Evolutionary conservation across 2,113 vertebrate species (phyloP).

Genomic region (Camelus bactrianus): DNA sequence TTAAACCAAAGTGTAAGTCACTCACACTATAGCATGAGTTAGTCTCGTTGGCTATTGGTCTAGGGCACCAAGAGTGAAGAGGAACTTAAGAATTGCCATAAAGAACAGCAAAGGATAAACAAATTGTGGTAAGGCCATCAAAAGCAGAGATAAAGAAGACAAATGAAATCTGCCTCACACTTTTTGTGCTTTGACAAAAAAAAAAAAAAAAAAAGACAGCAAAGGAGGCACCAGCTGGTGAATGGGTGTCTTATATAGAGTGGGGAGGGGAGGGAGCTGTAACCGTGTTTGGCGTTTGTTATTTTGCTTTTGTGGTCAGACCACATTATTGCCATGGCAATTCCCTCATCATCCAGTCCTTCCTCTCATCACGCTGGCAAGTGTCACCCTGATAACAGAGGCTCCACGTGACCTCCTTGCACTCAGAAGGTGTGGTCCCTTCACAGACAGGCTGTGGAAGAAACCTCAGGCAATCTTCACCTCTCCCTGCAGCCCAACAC

Average conservation of each 20-base stretch:
- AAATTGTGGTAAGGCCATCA: not conserved
- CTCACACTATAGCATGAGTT: not conserved
- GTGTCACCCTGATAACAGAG: not conserved
- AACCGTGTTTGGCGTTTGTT: not conserved
- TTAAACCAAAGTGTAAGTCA: not conserved
- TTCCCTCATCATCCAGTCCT: not conserved
- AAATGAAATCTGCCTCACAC: not conserved
- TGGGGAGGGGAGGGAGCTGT: not conserved
- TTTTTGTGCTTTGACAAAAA: not conserved
- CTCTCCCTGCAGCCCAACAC: not conserved
- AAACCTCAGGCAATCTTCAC: not conserved
- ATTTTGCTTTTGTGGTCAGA: not conserved
- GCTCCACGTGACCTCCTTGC: no score
- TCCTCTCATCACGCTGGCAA: not conserved
- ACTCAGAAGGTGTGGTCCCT: not conserved
- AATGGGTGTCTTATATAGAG: not conserved
- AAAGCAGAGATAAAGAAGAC: not conserved
- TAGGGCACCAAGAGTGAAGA: not conserved
- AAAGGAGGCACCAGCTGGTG: not conserved
- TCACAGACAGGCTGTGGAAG: not conserved
- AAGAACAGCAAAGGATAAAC: not conserved
- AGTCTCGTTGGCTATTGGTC: not conserved
- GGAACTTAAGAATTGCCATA: not conserved
- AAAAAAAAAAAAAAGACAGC: not conserved
- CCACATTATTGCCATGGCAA: not conserved